Percentiles rank a stretch among this genome's conserved stretches.
These are phyloP conservation scores for Delphinus delphis DNA, from an alignment of 2,113 vertebrate species.

Conservation along the genomic window DNA sequence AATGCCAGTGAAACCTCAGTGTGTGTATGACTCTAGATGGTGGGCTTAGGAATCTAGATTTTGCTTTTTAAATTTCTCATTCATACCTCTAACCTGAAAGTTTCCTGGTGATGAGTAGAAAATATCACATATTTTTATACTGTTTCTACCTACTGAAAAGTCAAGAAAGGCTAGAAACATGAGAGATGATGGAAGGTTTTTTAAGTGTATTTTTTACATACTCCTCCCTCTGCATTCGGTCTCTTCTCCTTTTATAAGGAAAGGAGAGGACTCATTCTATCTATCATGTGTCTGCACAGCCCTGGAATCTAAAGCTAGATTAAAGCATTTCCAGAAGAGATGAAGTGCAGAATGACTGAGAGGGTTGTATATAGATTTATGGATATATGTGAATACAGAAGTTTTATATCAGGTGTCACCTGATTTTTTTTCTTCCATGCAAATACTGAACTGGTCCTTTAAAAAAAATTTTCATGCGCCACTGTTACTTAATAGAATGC, in stretches of 20 bases:
- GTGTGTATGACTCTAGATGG: not conserved
- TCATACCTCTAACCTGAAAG: not conserved
- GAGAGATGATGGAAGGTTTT: not conserved
- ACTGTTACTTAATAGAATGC: not conserved
- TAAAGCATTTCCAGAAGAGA: not conserved
- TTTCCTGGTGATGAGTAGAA: not conserved
- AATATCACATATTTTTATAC: not conserved
- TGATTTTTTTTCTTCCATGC: not conserved
- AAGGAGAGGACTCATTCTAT: not conserved
- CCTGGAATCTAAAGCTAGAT: not conserved
- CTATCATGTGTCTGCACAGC: not conserved
- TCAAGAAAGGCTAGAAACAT: not conserved
- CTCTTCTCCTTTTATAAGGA: not conserved
- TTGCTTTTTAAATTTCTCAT: not conserved
- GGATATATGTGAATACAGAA: not conserved
- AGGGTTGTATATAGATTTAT: not conserved
- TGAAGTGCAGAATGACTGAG: not conserved
- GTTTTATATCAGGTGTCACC: not conserved
- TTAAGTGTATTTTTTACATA: constrained; percentile 1
- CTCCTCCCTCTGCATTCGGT: not conserved
- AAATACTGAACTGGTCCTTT: not conserved
- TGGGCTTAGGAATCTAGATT: not conserved
- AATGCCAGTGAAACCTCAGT: not conserved
- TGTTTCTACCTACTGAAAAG: constrained; percentile 3
- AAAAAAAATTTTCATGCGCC: not conserved